phyloP scores from a whole-genome alignment of 2,888 invertebrate genomes.

The Cordilura impudica region DNA sequence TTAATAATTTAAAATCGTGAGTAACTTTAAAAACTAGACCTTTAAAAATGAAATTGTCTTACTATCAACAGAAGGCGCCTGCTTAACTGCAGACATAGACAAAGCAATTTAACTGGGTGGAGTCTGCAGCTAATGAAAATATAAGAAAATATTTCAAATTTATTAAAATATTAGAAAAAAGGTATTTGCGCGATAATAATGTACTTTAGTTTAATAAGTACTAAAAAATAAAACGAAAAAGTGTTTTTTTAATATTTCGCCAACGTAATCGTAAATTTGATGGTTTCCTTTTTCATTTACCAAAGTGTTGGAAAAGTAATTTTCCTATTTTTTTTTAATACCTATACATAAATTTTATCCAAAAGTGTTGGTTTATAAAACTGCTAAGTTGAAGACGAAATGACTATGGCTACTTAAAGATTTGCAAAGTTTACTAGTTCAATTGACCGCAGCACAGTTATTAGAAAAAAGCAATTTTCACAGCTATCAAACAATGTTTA shows the following conservation, averaged over 20 bases:
- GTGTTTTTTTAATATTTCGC: not conserved
- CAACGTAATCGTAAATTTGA: not conserved
- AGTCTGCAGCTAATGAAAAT: slow-evolving; percentile 10
- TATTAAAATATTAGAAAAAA: not conserved
- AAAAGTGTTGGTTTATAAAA: slow-evolving; percentile 8
- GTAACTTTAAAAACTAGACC: slow-evolving; percentile 9
- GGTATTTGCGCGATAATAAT: slow-evolving; percentile 24
- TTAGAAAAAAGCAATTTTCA: slow-evolving; percentile 3
- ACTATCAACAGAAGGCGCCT: slow-evolving; percentile 16
- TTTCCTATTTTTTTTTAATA: slow-evolving; percentile 13
- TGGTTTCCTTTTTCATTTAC: not conserved
- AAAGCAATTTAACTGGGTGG: slow-evolving; percentile 44
- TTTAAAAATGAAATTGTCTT: slow-evolving; percentile 39
- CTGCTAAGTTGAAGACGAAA: slow-evolving; percentile 9
- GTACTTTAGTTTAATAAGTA: slow-evolving; percentile 33
- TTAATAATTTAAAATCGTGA: slow-evolving; percentile 55
- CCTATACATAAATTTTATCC: not conserved
- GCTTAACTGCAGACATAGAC: not conserved
- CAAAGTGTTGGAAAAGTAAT: slow-evolving; percentile 39
- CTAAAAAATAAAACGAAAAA: slow-evolving; percentile 31
- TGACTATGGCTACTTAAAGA: slow-evolving; percentile 20
- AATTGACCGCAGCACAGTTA: slow-evolving; percentile 10
- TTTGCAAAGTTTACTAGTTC: slow-evolving; percentile 42
- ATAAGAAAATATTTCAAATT: slow-evolving; percentile 27
- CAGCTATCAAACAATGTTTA: not conserved